These are phyloP conservation scores for Nephila pilipes DNA, from an alignment of 1,140 invertebrate species.

Conservation along the genomic window DNA sequence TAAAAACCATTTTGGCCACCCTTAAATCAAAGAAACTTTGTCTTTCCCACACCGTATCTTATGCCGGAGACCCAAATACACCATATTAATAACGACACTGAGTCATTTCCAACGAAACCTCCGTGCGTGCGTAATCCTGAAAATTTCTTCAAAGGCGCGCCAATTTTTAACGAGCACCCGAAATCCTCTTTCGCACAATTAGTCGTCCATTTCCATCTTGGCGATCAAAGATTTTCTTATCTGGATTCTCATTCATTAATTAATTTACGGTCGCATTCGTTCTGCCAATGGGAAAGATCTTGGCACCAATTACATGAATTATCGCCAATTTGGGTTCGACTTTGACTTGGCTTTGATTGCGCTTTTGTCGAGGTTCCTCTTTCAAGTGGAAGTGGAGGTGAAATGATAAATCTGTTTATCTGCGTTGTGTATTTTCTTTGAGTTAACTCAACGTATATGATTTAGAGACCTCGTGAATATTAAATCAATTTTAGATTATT, in stretches of 20 bases:
- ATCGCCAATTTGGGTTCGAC: not conserved
- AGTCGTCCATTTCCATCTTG: constrained; percentile 31
- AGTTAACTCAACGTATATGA: too few species aligned
- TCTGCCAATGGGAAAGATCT: not conserved
- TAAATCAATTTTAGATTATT: too few species aligned
- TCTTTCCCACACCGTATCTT: too few species aligned
- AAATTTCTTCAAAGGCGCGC: constrained; percentile 16
- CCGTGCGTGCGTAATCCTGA: not conserved
- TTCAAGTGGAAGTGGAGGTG: too few species aligned
- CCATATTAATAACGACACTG: not conserved
- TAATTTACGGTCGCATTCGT: constrained; percentile 28
- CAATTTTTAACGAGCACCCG: constrained; percentile 3
- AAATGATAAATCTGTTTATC: too few species aligned
- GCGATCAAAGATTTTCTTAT: constrained; percentile 21
- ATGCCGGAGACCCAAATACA: not conserved
- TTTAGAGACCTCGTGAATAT: too few species aligned
- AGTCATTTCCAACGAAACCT: not conserved
- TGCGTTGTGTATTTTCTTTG: too few species aligned
- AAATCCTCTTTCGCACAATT: constrained; percentile 52
- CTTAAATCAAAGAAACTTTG: too few species aligned
- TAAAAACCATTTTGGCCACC: too few species aligned
- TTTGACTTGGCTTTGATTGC: not conserved
- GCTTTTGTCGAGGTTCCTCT: not conserved
- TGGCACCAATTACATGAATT: constrained; percentile 10
- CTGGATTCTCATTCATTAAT: constrained; percentile 12